Conservation (phyloP, 2,888 invertebrate species). For the Apeira syringaria region DNA sequence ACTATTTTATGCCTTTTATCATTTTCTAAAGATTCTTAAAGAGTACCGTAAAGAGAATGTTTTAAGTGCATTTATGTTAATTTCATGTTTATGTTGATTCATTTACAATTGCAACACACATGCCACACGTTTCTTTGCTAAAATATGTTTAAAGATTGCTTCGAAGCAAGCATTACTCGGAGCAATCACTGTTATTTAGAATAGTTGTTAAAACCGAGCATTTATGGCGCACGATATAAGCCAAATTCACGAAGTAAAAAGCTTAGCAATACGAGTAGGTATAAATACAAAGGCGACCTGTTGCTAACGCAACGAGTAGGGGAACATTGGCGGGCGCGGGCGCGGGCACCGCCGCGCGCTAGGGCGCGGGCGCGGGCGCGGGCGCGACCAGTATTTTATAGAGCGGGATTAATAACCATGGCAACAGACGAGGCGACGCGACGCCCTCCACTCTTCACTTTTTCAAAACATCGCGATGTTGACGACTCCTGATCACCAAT, state of each 20-base stretch:
- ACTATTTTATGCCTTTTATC: too few species aligned
- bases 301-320: conserved; percentile 58
- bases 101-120: too few species aligned
- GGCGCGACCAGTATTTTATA: conserved; percentile 45
- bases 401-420: conserved; percentile 75
- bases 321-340: conserved; percentile 36
- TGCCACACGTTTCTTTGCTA: too few species aligned
- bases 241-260: conserved; percentile 56
- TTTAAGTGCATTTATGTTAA: too few species aligned
- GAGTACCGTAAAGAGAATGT: too few species aligned
- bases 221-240: conserved; percentile 38
- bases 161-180: too few species aligned
- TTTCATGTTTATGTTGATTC: too few species aligned
- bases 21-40: too few species aligned
- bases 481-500: conserved; percentile 77
- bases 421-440: conserved; percentile 49
- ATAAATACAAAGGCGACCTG: conserved; percentile 56
- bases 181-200: too few species aligned
- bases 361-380: conserved; percentile 48
- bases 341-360: conserved; percentile 46
- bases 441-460: conserved; percentile 61
- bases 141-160: too few species aligned
- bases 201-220: too few species aligned
- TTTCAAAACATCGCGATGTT: conserved; percentile 70
- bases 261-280: conserved; percentile 51